Conservation (phyloP, 1,140 invertebrate species). For the Chelonus insularis region DNA sequence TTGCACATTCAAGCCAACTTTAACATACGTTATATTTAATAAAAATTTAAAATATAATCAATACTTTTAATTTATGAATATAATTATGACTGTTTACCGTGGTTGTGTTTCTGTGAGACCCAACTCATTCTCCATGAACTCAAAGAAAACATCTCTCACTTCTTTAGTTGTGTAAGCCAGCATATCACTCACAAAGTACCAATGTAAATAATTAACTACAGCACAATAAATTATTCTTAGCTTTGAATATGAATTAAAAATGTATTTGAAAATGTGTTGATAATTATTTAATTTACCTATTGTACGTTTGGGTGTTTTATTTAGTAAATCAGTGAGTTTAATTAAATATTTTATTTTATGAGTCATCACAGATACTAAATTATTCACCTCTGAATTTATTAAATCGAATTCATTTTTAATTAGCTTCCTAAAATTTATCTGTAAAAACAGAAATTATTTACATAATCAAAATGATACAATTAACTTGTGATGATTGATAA, state of each 20-base stretch:
- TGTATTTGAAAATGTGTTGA: neutral
- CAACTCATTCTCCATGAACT: conserved; percentile 5
- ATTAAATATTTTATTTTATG: neutral
- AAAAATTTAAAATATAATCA: too few relatives aligned
- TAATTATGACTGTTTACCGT: conserved; percentile 10
- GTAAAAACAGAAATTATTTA: neutral
- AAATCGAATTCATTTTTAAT: neutral
- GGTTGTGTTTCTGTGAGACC: conserved; percentile 8
- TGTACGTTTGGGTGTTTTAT: conserved; percentile 2
- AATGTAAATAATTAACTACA: conserved; percentile 42
- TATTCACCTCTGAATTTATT: neutral
- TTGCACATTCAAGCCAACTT: conserved; percentile 28
- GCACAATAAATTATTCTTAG: too few relatives aligned
- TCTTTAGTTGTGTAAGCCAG: conserved; percentile 28
- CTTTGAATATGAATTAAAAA: neutral
- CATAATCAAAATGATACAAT: too few relatives aligned
- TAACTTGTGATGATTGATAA: too few relatives aligned
- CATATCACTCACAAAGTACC: conserved; percentile 33
- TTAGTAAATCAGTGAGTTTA: neutral
- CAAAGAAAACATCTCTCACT: conserved; percentile 25
- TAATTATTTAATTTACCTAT: neutral
- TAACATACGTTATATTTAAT: neutral
- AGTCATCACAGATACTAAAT: neutral
- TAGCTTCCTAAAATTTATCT: neutral
- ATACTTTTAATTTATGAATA: too few relatives aligned